Evolutionary conservation across 1,140 invertebrate species (phyloP), one percentile per base, ranked within the genome.

Genomic region (Gonatopus flavifemur): DNA sequence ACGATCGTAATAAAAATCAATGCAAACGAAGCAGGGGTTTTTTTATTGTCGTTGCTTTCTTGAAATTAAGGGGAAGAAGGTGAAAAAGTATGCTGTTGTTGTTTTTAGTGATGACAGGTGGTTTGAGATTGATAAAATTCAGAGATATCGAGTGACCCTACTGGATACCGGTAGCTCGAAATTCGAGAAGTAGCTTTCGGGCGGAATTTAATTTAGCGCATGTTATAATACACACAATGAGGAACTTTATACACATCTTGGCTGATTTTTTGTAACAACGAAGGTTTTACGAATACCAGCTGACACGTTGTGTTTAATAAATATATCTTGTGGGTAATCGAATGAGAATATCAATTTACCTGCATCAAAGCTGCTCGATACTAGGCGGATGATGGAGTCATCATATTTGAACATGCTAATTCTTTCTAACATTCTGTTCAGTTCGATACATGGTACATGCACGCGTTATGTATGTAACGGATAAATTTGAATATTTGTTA

Each of bases 121-220:
- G 44, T 15, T 40, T n/a, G n/a, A 42, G 31, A 43, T 33, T 45
- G 32, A 50, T 8, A 40, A 63, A 55, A 59, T 48, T 47, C 40
- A 2, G 36, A 64, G 50, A 58, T 44, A 65, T 65, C 59, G 47
- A 52, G 54, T 62, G 33, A 25, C 59, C 19, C 30, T 18, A 55
- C 55, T 62, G 62, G 62, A 64, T 62, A 64, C 56, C 54, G 48
- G 59, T 62, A 62, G 58, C 55, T 31, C 49, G 62, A 18, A 65
- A 65, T 32, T 37, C 25, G 50, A 65, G 15, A 16, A 10, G 16
- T 16, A 15, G 22, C 22, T 13, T 28, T n/a, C n/a, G 46, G n/a
- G n/a, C n/a, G n/a, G n/a, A n/a, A n/a, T 39, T 19, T 38, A 40
- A 38, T 52, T 33, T 45, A 30, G 19, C n/a, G n/a, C n/a, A n/a